Base-by-base conservation (phyloP, 2,888 invertebrate species). In the Lasioglossum oenotherae region DNA sequence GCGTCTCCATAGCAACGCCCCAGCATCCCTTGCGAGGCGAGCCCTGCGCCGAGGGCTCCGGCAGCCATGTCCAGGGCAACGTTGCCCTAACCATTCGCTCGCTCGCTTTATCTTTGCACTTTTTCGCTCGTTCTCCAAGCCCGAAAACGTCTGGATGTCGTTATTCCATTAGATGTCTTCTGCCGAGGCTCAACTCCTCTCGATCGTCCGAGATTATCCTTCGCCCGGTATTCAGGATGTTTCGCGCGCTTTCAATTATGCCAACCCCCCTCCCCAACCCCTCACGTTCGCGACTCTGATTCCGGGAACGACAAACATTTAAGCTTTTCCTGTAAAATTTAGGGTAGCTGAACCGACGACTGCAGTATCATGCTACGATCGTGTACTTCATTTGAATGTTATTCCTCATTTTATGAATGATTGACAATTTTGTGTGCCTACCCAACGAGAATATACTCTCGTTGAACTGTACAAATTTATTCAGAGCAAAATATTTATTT, bases 1-100 rank as follows among this genome's bases (percentile, higher is more conserved):
- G 86, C 78, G 87, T 91, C 76, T 72, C 91, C 91, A 93, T 93
- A 88, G 92, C 90, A 93, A 93, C 93, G 81, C 92, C 92, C 93
- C 86, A 87, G 86, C 92, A 87, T 92, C 91, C 89, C 86, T 91
- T 89, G 81, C 74, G 46, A 19, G 14, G 69, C 72, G 60, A 79
- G 77, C 80, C 79, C 79, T 81, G 27, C 79, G 74, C 46, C 41
- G 67, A 71, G 78, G 73, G 80, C 57, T 41, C 41, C 67, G 35
- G 71, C 46, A 49, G 35, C 72, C 60, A 41, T 82, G 82, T 69
- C 80, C 84, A 27, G 74, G 80, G 87, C 84, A 85, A 81, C 84
- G 67, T 41, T 84, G 82, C 84, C 79, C 87, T 81, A 87, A 84
- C 84, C 79, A 82, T 71, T 81, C 27, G 60, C 60, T n/a, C 57